These are phyloP conservation scores for Tupiocoris notatus DNA, from an alignment of 2,888 invertebrate species.

Conservation along the genomic window DNA sequence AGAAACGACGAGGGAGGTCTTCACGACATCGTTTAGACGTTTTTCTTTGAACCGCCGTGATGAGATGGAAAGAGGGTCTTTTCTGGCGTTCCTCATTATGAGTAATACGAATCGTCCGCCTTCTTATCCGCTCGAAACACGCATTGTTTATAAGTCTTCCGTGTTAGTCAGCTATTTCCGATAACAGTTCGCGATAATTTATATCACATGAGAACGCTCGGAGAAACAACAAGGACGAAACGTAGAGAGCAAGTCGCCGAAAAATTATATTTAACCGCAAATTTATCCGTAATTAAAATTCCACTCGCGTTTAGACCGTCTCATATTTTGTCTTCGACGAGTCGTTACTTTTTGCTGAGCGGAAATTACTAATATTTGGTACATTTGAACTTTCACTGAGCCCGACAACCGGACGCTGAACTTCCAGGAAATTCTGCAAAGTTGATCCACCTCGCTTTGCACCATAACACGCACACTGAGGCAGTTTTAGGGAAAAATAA, in stretches of 20 bases:
- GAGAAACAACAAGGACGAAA: too few species aligned
- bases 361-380: too few species aligned
- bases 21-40: conserved; percentile 23
- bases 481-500: neutral
- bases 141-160: too few species aligned
- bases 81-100: neutral
- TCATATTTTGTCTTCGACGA: too few species aligned
- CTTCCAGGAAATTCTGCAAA: neutral
- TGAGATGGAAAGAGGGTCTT: neutral
- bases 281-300: too few species aligned
- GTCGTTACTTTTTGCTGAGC: too few species aligned
- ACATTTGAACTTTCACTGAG: neutral
- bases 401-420: neutral
- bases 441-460: neutral
- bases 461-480: neutral
- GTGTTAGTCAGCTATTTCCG: too few species aligned
- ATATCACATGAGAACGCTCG: too few species aligned
- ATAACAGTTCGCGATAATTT: too few species aligned
- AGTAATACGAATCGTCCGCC: neutral
- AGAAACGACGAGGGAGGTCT: conserved; percentile 20
- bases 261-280: too few species aligned
- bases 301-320: too few species aligned
- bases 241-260: too few species aligned
- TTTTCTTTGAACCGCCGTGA: conserved; percentile 3
- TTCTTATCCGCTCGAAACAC: neutral